Evolutionary conservation across 2,888 invertebrate species (phyloP).

Genomic region (Limulus polyphemus): DNA sequence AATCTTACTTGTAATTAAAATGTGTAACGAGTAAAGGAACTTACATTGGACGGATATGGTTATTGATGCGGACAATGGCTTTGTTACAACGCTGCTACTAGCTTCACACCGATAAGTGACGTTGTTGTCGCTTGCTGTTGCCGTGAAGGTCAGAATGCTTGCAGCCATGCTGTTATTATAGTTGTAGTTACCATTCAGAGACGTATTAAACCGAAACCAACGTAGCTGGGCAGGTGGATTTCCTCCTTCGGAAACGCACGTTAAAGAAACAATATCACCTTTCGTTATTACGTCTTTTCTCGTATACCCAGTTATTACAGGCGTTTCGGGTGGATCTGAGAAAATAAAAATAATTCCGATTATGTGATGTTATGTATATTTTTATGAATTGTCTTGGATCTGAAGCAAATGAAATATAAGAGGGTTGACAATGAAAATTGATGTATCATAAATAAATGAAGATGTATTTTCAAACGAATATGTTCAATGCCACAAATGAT

Average conservation of each 20-base stretch:
- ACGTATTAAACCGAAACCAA: slow-evolving; percentile 86
- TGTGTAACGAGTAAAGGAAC: background rate
- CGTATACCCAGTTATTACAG: slow-evolving; percentile 83
- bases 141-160: slow-evolving; percentile 77
- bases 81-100: slow-evolving; percentile 41
- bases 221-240: slow-evolving; percentile 91
- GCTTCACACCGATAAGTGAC: slow-evolving; percentile 89
- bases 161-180: slow-evolving; percentile 70
- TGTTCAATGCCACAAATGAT: no score
- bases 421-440: no score
- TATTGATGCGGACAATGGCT: slow-evolving; percentile 26
- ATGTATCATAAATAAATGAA: no score
- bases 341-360: slow-evolving; percentile 6
- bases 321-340: slow-evolving; percentile 72
- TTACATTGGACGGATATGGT: slow-evolving; percentile 75
- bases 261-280: slow-evolving; percentile 73
- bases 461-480: no score
- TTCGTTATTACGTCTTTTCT: slow-evolving; percentile 73
- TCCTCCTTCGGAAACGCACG: slow-evolving; percentile 84
- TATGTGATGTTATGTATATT: no score
- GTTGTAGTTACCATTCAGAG: slow-evolving; percentile 70
- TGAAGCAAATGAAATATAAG: no score
- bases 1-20: no score
- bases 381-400: no score
- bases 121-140: slow-evolving; percentile 82